Evolutionary conservation across 2,797 vertebrate genomes (phyloP), one percentile per base, ranked within the genome.

Genomic region (Amazona finschi): DNA sequence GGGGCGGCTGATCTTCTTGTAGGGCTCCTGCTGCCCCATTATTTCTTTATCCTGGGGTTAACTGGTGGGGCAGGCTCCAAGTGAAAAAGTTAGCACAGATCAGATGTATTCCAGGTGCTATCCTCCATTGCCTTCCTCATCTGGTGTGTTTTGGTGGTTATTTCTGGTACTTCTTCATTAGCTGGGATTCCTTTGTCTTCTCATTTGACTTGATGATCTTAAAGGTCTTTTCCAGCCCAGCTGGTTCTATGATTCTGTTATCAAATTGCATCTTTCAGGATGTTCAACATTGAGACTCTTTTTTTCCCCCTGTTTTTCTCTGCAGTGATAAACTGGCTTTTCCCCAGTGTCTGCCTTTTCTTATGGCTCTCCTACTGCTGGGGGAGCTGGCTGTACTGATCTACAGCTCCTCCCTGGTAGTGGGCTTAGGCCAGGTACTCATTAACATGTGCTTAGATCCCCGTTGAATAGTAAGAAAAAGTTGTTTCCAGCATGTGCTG

Each of bases 301-400:
- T 11, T 11, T 60, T 19, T 5, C 3, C 1, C 7, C 16, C 6
- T 27, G 7, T 18, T 31, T 69, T 60, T 47, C 49, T 46, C 33
- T 71, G 15, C 31, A 25, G 4, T 71, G 71, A 31, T 20, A 65
- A 47, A 6, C 25, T 80, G n/a, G 4, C 13, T 69, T 61, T 92
- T 55, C 5, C 47, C 41, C 38, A 9, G 22, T 28, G 15, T 12
- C 20, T 46, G 58, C 8, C 14, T 78, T 53, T 55, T 24, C 19
- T 60, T 44, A 1, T 1, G 0, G 12, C 64, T 85, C 1, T 1
- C 13, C 11, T 20, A 13, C 30, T 1, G 4, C 31, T 62, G 82
- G 65, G n/a, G 21, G 16, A 15, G 22, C 2, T 85, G 53, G 49
- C 81, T 3, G 2, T 33, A 12, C 62, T 71, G 80, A 65, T 65